Evolutionary conservation across 2,888 invertebrate species (phyloP), one percentile per base, ranked within the genome.

Genomic region (Priocnemis perturbator): DNA sequence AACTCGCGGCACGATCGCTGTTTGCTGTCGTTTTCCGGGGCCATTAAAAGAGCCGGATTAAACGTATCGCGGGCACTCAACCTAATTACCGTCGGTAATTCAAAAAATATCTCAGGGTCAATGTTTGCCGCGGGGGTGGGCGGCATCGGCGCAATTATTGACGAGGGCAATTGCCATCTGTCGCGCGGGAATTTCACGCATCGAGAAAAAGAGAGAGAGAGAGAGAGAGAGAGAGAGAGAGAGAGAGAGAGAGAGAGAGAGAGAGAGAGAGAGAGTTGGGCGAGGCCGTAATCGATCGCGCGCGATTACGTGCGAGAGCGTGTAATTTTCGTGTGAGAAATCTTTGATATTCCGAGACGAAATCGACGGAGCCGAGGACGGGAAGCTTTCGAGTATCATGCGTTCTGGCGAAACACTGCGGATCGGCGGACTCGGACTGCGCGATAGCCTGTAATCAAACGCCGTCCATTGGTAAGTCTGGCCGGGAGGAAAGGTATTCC

Each of bases 381-480:
- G 37, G 11, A 48, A 60, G 44, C 45, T 56, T 48, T 57, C 15
- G 20, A 37, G 60, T 58, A 58, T 20, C 17, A 71, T 59, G 64
- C 26, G 26, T 50, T 55, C 64, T 1, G 14, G 14, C 37, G 37
- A 37, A 37, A 37, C 11, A 11, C 14, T 37, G 5, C 5, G 26
- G 26, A 26, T 26, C 26, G 26, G 5, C 26, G 26, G 26, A 37
- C 37, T 37, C 37, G 37, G 37, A 37, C 37, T 59, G 55, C 44
- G 64, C 30, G 64, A 44, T 68, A 73, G 72, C 69, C 71, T 80
- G 80, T 81, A 80, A 83, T 83, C 80, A 81, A 83, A 82, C 78
- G 71, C 64, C 65, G 67, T 60, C 66, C 74, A 71, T 76, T 76
- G 69, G 69, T 70, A 69, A 74, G 70, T 63, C 55, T 53, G 56